Conservation (phyloP, 2,113 vertebrate species). For the Dromas ardeola region DNA sequence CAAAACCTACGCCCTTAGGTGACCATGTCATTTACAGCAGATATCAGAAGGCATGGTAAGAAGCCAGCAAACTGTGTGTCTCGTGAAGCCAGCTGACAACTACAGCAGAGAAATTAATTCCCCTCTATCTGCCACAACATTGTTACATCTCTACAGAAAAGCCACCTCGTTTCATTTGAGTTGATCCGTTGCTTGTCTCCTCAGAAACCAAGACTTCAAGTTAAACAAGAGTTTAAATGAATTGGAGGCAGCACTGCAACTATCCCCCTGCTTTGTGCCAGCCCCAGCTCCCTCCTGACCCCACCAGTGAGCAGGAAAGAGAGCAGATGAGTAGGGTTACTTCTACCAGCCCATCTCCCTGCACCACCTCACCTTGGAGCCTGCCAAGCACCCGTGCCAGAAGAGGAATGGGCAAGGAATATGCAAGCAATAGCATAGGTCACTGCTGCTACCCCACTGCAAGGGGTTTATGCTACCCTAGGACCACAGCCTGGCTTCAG, state of each 20-base stretch:
- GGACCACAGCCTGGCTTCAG: not conserved
- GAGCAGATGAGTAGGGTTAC: not conserved
- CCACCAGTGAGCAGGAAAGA: not conserved
- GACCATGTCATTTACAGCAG: not conserved
- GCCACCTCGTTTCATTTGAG: not conserved
- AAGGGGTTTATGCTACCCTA: not conserved
- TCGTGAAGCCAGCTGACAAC: not conserved
- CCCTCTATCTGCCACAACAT: not conserved
- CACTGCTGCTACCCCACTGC: not conserved
- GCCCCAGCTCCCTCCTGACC: not conserved
- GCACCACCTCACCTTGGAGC: not conserved
- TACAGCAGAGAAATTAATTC: not conserved
- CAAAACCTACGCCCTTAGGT: not conserved
- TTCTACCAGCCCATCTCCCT: not conserved
- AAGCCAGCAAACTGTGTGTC: not conserved
- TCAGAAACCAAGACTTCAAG: not conserved
- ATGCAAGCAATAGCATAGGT: rapidly evolving
- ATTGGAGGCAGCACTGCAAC: not conserved
- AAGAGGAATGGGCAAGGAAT: not conserved
- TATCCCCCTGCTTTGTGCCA: not conserved
- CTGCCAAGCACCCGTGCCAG: not conserved
- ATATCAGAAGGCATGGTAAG: not conserved
- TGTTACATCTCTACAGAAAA: not conserved
- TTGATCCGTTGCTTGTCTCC: not conserved
- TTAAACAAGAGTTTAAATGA: not conserved